phyloP scores from a whole-genome alignment of 2,888 invertebrate species.

The Candidula unifasciata region DNA sequence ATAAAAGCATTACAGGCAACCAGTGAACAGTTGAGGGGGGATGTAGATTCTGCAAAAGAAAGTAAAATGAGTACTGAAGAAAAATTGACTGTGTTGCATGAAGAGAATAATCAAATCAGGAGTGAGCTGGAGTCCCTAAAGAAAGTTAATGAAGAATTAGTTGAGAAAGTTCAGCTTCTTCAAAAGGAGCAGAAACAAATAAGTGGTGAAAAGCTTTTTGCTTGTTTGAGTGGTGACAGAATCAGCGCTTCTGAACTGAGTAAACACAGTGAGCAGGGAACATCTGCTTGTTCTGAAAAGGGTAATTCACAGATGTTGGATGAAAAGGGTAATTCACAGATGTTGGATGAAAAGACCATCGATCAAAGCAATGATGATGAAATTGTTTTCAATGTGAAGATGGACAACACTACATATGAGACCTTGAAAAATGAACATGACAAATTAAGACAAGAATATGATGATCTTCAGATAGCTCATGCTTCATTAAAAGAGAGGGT shows the following conservation, averaged over 20 bases:
- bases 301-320: background rate
- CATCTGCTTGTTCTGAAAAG: background rate
- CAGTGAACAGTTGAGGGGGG: background rate
- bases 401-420: background rate
- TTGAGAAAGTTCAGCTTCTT: constrained; percentile 1
- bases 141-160: constrained; percentile 4
- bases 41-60: background rate
- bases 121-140: background rate
- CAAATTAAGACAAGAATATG: background rate
- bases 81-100: background rate
- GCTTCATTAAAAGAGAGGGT: constrained; percentile 6
- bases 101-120: background rate
- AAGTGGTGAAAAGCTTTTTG: background rate
- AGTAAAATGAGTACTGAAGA: background rate
- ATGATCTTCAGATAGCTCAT: constrained; percentile 11
- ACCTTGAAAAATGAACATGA: background rate
- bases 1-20: background rate
- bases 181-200: background rate
- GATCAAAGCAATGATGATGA: constrained; percentile 27
- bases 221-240: background rate
- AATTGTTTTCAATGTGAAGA: constrained; percentile 34
- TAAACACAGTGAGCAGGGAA: background rate
- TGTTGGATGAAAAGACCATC: background rate
- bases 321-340: background rate
- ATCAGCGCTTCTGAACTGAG: background rate